Base-by-base conservation (phyloP, 2,797 vertebrate species). In the Pyrrhura leucotis region DNA sequence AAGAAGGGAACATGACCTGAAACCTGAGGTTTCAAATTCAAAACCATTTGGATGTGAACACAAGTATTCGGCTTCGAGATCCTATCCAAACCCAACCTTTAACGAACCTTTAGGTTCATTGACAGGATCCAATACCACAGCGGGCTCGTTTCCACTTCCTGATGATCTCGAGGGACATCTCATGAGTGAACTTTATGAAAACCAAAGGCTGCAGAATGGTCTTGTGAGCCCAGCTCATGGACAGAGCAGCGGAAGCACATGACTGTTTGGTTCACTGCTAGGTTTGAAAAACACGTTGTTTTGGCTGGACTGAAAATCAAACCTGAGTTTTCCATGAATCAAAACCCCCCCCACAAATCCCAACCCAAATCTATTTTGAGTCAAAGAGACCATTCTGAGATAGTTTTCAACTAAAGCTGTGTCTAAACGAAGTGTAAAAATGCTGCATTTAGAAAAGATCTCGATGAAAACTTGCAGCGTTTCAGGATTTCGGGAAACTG, bases 251-350 rank as follows among this genome's bases (percentile, higher is more conserved):
- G 5, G 40, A 45, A 94, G 28, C 67, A 89, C 59, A 44, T 68
- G 90, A 88, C 74, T 87, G 79, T 53, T 75, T 79, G 86, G 80
- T 87, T 95, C 90, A 85, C 25, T 63, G 42, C 44, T 68, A 71
- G 31, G 89, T 89, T 73, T 71, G 50, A 89, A 94, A 93, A 91
- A 82, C 61, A 87, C 31, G 13, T 56, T 82, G 69, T 54, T 88
- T 83, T 67, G 84, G 23, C n/a, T 61, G 31, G 63, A 72, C 17
- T 77, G 78, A 67, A 72, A 77, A 88, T 39, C n/a, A 72, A 77
- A 61, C 44, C 47, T 42, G 53, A 90, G 47, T 71, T 85, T 77
- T 82, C 65, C 5, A 2, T n/a, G 47, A 85, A 87, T 4, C 2
- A 47, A 56, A 47, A 1, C 44, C 8, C 9, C 14, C 19, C 21